Evolutionary conservation across 1,140 invertebrate genomes (phyloP).

Genomic region (Phenacoccus solenopsis): DNA sequence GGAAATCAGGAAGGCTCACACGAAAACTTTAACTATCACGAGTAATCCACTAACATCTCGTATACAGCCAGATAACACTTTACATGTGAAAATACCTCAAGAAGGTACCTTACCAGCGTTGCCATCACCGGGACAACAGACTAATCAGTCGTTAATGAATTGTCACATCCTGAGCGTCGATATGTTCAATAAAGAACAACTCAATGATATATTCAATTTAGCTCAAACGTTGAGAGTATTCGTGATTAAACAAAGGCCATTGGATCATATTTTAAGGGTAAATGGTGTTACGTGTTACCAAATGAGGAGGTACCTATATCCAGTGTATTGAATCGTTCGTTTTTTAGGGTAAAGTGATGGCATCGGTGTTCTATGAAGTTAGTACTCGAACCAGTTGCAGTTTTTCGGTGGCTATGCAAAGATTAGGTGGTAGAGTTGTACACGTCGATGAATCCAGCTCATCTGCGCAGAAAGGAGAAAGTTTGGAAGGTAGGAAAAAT

Average conservation of each 20-base stretch:
- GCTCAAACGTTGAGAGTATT: slow-evolving; percentile 71
- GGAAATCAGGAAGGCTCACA: slow-evolving; percentile 25
- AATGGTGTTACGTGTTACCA: neutral
- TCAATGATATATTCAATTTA: slow-evolving; percentile 89
- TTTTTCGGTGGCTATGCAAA: slow-evolving; percentile 90
- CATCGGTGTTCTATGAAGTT: slow-evolving; percentile 93
- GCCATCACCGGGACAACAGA: slow-evolving; percentile 10
- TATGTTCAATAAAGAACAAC: slow-evolving; percentile 75
- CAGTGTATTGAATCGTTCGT: slow-evolving; percentile 9
- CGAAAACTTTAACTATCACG: slow-evolving; percentile 33
- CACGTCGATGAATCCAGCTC: slow-evolving; percentile 78
- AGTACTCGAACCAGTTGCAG: slow-evolving; percentile 92
- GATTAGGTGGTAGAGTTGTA: slow-evolving; percentile 83
- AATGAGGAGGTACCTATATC: neutral
- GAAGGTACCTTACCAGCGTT: slow-evolving; percentile 19
- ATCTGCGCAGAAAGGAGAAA: slow-evolving; percentile 94
- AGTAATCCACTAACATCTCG: neutral
- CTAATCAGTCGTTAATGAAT: slow-evolving; percentile 47
- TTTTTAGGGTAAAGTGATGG: slow-evolving; percentile 78
- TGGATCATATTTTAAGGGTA: slow-evolving; percentile 76
- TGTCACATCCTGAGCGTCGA: slow-evolving; percentile 75
- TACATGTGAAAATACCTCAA: slow-evolving; percentile 32
- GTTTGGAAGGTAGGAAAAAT: slow-evolving; percentile 55
- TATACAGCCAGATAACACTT: neutral
- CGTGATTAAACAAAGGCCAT: slow-evolving; percentile 64